Evolutionary conservation across 2,888 invertebrate genomes (phyloP), one percentile per base, ranked within the genome.

Genomic region (Gymnocheta viridis): DNA sequence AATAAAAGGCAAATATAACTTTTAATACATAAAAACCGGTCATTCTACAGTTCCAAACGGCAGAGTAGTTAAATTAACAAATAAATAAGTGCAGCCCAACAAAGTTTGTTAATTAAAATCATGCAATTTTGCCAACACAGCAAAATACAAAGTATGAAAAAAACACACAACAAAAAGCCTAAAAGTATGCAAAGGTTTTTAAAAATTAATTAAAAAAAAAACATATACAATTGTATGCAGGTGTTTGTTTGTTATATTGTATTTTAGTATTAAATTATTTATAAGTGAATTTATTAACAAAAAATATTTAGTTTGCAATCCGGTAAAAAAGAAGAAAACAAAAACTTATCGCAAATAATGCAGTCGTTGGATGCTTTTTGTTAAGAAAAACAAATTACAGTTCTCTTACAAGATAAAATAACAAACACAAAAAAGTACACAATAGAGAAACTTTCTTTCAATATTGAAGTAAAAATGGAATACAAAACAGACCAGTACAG

Each of bases 51-150:
- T 19, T 12, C 6, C 41, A 56, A 1, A 14, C 56, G 24, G n/a
- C 17, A 54, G 78, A 70, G 70, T 32, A 64, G 35, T 5, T 14
- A 51, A 62, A 70, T 24, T 32, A 72, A 64, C 32, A 72, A 69
- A 79, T n/a, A 64, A 72, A 64, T 54, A 79, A 64, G 19, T 27
- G 6, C 22, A 60, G 54, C n/a, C 38, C 27, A 79, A 49, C 24
- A 79, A 79, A 72, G 56, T 64, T 72, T 72, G 32, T 72, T 79
- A 72, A 64, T 70, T 79, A 70, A 79, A 78, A 62, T 69, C 29
- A 69, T 17, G 5, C 7, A 67, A 24, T 27, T 60, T 19, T 49
- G 19, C 19, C 6, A 22, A 5, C 17, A 35, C 4, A 7, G 4
- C 38, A 38, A n/a, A n/a, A n/a, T n/a, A n/a, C n/a, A n/a, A n/a